Percentiles rank a stretch among this genome's conserved stretches.
Evolutionary conservation across 2,113 vertebrate species (phyloP).

Genomic region (Silurus glanis): DNA sequence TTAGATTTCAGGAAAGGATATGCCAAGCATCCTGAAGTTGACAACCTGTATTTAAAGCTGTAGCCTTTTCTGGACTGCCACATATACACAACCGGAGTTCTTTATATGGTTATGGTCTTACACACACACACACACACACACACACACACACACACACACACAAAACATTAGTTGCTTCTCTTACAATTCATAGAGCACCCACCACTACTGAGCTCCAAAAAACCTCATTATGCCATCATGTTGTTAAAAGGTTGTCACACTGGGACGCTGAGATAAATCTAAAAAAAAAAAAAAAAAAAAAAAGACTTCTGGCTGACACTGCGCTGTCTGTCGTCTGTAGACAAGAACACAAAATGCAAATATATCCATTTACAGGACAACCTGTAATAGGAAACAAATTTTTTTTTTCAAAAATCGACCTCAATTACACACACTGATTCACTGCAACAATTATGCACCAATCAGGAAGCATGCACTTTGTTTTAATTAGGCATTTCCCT

Average conservation of each 20-base stretch:
- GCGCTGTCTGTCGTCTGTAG: constrained; percentile 18
- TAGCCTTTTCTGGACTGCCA: background rate
- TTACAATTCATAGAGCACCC: constrained; percentile 25
- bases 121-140: background rate
- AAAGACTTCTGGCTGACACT: constrained; percentile 29
- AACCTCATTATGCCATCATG: constrained; percentile 12
- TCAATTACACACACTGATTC: constrained; percentile 56
- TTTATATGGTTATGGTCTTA: background rate
- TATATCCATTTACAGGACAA: constrained; percentile 46
- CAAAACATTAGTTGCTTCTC: constrained; percentile 7
- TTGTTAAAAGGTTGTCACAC: constrained; percentile 4
- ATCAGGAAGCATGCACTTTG: constrained; percentile 52
- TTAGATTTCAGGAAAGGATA: background rate
- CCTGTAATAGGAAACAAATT: constrained; percentile 13
- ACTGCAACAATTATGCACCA: constrained; percentile 53
- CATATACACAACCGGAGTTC: background rate
- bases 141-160: background rate
- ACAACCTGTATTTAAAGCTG: background rate
- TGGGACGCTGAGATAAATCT: background rate
- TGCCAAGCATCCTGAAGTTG: background rate
- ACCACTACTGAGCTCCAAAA: background rate
- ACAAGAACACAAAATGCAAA: constrained; percentile 39
- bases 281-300: background rate
- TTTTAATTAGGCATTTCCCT: constrained; percentile 52
- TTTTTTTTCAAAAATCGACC: constrained; percentile 45